Evolutionary conservation across 2,888 invertebrate genomes (phyloP).

Genomic region (Tromatobia lineatoria): DNA sequence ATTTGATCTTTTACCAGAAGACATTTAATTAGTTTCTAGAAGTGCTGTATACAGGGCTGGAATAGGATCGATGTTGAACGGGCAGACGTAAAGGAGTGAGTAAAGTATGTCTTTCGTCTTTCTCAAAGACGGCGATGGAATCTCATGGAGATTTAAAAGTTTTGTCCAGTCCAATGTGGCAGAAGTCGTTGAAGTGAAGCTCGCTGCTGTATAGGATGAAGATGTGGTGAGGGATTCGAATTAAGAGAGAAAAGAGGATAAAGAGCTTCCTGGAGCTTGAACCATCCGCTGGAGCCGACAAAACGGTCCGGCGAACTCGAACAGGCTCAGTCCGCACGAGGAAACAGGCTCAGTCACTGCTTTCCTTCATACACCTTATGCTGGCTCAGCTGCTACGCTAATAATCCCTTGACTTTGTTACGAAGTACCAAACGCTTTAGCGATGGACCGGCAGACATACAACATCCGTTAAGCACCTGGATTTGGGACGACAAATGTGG

Average conservation of each 20-base stretch:
- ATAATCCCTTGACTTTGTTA: conserved; percentile 5
- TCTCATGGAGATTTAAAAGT: neutral
- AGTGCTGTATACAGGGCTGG: neutral
- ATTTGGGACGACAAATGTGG: neutral
- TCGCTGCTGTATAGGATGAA: neutral
- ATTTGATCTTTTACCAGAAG: conserved; percentile 17
- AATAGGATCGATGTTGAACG: neutral
- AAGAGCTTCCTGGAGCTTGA: neutral
- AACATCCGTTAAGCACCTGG: neutral
- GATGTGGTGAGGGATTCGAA: neutral
- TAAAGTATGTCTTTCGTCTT: neutral
- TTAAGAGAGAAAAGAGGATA: neutral
- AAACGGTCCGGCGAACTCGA: neutral
- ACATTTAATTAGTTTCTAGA: conserved; percentile 34
- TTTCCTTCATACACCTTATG: conserved; percentile 9
- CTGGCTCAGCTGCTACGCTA: conserved; percentile 2
- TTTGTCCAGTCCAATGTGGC: neutral
- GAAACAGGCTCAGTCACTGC: conserved; percentile 32
- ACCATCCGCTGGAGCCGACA: neutral
- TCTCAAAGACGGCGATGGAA: neutral
- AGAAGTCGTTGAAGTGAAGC: neutral
- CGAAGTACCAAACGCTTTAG: neutral
- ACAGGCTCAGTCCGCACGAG: conserved; percentile 45
- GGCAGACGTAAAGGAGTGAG: neutral
- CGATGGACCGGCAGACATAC: neutral